Evolutionary conservation across 2,888 invertebrate species (phyloP), one percentile per base, ranked within the genome.

Genomic region (Lasioglossum oenotherae): DNA sequence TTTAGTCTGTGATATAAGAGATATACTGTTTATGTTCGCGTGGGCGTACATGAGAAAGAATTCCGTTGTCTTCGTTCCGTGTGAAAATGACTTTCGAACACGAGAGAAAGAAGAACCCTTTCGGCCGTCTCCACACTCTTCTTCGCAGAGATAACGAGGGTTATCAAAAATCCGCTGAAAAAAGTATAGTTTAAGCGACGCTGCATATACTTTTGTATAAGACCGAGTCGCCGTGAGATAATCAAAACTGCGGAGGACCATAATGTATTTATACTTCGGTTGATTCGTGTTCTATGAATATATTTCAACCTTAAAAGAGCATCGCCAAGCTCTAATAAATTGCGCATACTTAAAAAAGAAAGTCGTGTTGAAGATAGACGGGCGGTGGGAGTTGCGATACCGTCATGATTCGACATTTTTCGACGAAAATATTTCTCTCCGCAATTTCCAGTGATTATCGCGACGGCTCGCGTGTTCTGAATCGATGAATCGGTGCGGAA

Each of bases 1-100:
- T 94, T 95, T 95, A 95, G 94, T 95, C 95, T 95, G 95, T 95
- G 95, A 95, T 95, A 95, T 93, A 91, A 91, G 91, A 92, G 90
- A 89, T 91, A 92, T 91, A 92, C 91, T 91, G 92, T 90, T 93
- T 93, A 89, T 90, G 89, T 92, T 92, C 91, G 90, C 89, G 87
- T 84, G 89, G 83, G 84, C 89, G 88, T 89, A 90, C 88, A 86
- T 91, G 91, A 91, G 88, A 78, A 57, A 83, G 75, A 84, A 80
- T 76, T 86, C 86, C 74, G 72, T 87, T 85, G 64, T 67, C 41
- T 78, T 84, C 69, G 69, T 79, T 31, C 67, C 73, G 19, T 76
- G 64, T 79, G 31, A 64, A 75, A 83, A 84, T 75, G 46, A 73
- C 64, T 78, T 73, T 74, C n/a, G 6, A 27, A 71, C 64, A 74